Base-by-base conservation (phyloP, 2,113 vertebrate genomes). In the Vombatus ursinus region DNA sequence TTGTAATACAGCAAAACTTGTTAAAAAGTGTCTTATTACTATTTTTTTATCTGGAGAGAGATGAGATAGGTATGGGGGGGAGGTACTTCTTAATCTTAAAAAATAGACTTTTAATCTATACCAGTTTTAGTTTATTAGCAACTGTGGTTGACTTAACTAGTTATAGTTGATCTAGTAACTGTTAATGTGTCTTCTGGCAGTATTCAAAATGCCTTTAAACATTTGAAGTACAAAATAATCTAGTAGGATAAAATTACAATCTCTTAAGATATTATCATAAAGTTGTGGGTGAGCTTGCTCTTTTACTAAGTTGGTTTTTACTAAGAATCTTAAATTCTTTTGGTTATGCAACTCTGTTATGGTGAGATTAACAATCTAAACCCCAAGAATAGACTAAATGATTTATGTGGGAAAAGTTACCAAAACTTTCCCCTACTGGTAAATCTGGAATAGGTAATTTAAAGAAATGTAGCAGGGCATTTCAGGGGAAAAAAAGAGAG, bases 401-500 rank as follows among this genome's bases (percentile, higher is more conserved):
- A 95, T 91, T 95, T 93, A 8, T 94, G 52, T 91, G 22, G 48
- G 44, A 50, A 89, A n/a, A 50, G 26, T 44, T n/a, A 44, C 16
- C 19, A 84, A 44, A 84, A 16, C 28, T 54, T 53, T 90, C 10
- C 68, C 48, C 49, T 12, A 91, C 93, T 96, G 50, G 37, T 93
- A 68, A 96, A 89, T 95, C 91, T 94, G 93, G 92, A 93, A n/a
- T 95, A 95, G 23, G 77, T 52, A 93, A 0, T 96, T 97, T 97
- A 53, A 97, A 95, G 90, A 31, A 95, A 97, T 93, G 94, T 92
- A 92, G 90, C 57, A 48, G 92, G 91, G 22, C 94, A 68, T 97
- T 97, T 97, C 31, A 89, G 92, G 24, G 44, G 47, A 28, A 54
- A 52, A 52, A 52, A 24, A 95, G 91, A 68, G 92, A 97, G 96